phyloP scores from a whole-genome alignment of 1,140 invertebrate genomes.

The Tyrophagus putrescentiae region DNA sequence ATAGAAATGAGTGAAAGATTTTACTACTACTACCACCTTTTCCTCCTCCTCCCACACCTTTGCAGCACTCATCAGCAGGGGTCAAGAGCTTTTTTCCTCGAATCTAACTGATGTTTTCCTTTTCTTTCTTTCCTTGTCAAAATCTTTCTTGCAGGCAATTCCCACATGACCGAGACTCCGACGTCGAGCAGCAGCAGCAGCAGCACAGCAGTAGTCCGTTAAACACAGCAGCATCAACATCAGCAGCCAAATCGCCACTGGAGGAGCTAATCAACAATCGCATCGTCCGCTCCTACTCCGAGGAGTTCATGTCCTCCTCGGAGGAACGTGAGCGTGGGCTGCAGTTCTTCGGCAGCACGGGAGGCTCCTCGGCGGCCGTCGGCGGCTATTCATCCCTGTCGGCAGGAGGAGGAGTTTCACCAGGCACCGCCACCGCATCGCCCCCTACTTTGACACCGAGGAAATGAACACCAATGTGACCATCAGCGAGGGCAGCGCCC shows the following conservation, averaged over 20 bases:
- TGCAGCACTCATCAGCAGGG: too few species aligned
- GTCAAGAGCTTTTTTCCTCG: too few species aligned
- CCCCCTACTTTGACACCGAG: slow-evolving; percentile 27
- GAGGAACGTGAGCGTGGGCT: slow-evolving; percentile 15
- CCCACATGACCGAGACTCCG: neutral
- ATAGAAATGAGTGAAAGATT: too few species aligned
- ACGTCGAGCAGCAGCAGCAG: neutral
- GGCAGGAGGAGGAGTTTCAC: neutral
- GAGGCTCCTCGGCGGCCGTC: neutral
- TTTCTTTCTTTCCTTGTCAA: too few species aligned
- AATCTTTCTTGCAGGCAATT: slow-evolving; percentile 13
- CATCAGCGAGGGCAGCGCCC: slow-evolving; percentile 26
- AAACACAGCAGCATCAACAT: neutral
- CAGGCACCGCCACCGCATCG: slow-evolving; percentile 10
- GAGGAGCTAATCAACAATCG: slow-evolving; percentile 2
- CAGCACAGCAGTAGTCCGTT: neutral
- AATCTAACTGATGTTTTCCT: neutral
- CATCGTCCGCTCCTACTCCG: slow-evolving; percentile 3
- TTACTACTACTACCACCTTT: too few species aligned
- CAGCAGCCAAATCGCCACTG: neutral
- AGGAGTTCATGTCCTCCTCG: slow-evolving; percentile 16
- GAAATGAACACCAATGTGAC: slow-evolving; percentile 35
- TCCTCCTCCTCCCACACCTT: too few species aligned
- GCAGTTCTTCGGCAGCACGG: slow-evolving; percentile 11
- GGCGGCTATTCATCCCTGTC: neutral